phyloP scores from a whole-genome alignment of 1,140 invertebrate species.

The Carposina sasakii region DNA sequence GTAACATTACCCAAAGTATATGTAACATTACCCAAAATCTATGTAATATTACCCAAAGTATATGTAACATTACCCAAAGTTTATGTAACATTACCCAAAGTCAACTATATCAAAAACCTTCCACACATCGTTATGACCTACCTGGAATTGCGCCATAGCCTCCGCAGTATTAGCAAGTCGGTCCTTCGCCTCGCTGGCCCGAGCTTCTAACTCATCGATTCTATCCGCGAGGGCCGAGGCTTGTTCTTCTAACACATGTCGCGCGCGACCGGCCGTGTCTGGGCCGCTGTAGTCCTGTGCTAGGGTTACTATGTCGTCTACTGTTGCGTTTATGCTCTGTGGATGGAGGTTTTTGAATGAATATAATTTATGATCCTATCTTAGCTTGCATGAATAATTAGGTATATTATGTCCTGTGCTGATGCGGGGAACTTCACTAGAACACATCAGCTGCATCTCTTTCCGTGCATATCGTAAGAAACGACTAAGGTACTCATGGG shows the following conservation, averaged over 20 bases:
- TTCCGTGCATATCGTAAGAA: no score
- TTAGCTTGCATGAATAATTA: not conserved
- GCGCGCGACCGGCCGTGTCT: conserved; percentile 80
- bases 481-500: no score
- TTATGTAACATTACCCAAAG: no score
- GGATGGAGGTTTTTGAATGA: not conserved
- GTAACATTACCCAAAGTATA: no score
- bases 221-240: conserved; percentile 85
- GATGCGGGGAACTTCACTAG: no score
- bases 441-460: no score
- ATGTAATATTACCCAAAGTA: no score
- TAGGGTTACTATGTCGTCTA: conserved; percentile 81
- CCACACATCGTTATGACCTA: no score
- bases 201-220: conserved; percentile 83
- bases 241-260: conserved; percentile 81
- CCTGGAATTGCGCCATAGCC: conserved; percentile 88
- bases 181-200: conserved; percentile 85
- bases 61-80: no score
- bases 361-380: not conserved
- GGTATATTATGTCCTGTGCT: no score
- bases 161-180: conserved; percentile 90
- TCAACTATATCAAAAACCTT: no score
- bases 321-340: conserved; percentile 70
- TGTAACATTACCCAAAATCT: no score
- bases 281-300: conserved; percentile 73